Evolutionary conservation across 2,888 invertebrate species (phyloP), one percentile per base, ranked within the genome.

Genomic region (Phengaris alcon): DNA sequence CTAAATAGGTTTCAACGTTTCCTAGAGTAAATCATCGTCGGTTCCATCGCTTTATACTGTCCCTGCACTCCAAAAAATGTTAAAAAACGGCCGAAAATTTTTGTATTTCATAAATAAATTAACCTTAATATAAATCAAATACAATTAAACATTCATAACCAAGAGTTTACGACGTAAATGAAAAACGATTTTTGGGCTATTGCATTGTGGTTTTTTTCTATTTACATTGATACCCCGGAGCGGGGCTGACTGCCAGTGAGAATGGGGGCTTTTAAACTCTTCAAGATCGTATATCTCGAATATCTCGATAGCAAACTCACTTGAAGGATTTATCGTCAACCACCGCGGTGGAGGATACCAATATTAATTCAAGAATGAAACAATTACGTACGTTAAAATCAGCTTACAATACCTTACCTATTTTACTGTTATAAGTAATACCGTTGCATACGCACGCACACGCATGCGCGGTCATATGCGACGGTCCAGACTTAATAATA

Each of bases 341-440:
- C 78, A 81, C 82, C 81, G 79, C 74, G 78, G 72, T 54, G 77
- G 80, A 78, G 75, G 74, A 78, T 79, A 84, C 83, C 93, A 91
- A 91, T 87, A 90, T 90, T 86, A 90, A 92, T 93, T 89, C 88
- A 93, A 92, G 90, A 92, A 85, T 90, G 84, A 93, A 93, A 93
- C 86, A 82, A 93, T 93, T 90, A 90, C 89, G 86, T 91, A 93
- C 93, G 86, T 91, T 92, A 92, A 64, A 93, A 88, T 93, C 93
- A 90, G 90, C 91, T 93, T 92, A 93, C 87, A 83, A 82, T 90
- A 92, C 90, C 91, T 91, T 92, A 93, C 91, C 88, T 92, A 92
- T 83, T 81, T 87, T 90, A 91, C 87, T 91, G 89, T 89, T 93
- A 93, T 85, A 90, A 84, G 88, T 87, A 86, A 81, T 82, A 82